Conservation (phyloP, 2,888 invertebrate species). For the Harmothoe impar region DNA sequence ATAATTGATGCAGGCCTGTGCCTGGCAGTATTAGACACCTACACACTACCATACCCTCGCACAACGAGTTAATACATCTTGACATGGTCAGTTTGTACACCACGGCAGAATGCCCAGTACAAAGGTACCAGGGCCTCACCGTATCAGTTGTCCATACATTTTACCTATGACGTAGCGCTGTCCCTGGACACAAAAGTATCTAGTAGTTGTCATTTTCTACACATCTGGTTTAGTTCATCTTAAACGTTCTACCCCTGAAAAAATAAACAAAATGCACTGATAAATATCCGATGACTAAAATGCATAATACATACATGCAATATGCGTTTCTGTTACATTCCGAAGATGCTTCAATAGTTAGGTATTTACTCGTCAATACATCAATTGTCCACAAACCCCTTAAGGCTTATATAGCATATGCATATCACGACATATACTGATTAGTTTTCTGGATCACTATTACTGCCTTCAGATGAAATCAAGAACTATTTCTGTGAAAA, state of each 20-base stretch:
- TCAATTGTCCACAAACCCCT: no score
- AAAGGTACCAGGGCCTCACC: neutral
- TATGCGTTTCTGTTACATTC: no score
- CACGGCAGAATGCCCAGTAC: neutral
- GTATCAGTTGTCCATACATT: neutral
- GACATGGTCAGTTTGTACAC: neutral
- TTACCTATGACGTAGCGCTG: neutral
- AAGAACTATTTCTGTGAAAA: no score
- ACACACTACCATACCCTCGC: neutral
- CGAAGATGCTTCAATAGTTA: no score
- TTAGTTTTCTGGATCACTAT: no score
- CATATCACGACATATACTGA: no score
- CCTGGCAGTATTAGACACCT: neutral
- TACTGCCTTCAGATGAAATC: no score
- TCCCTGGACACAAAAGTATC: slow-evolving; percentile 1
- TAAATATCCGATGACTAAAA: no score
- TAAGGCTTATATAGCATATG: no score
- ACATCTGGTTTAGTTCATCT: slow-evolving; percentile 61
- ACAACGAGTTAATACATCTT: slow-evolving; percentile 15
- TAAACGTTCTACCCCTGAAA: slow-evolving; percentile 69
- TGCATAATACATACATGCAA: no score
- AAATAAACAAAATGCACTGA: slow-evolving; percentile 46
- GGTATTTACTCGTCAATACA: no score
- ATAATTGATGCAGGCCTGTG: neutral
- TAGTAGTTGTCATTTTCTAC: neutral